Conservation (phyloP, 2,888 invertebrate genomes). For the Conchocele bisecta region DNA sequence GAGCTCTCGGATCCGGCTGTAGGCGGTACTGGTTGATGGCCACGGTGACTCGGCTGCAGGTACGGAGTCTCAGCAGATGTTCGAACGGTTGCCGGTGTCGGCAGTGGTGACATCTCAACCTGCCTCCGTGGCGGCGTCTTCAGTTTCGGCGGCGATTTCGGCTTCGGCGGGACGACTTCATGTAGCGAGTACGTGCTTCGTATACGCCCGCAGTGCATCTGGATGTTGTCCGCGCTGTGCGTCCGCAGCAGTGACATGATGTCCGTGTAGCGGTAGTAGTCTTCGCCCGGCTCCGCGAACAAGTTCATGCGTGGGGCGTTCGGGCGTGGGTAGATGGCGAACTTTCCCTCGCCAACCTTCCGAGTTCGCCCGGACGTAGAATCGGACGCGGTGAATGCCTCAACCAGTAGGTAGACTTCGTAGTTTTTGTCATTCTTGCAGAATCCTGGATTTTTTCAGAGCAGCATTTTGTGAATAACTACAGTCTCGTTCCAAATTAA, state of each 20-base stretch:
- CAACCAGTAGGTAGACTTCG: conserved; percentile 77
- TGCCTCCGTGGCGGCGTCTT: conserved; percentile 17
- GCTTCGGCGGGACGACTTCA: conserved; percentile 57
- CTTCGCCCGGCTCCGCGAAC: conserved; percentile 70
- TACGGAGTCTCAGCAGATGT: conserved; percentile 30
- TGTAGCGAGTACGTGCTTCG: conserved; percentile 70
- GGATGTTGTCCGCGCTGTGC: conserved; percentile 70
- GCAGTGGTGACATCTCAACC: background rate
- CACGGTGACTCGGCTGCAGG: conserved; percentile 10
- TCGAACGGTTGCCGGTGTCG: conserved; percentile 7
- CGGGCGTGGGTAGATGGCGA: conserved; percentile 79
- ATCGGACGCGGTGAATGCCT: conserved; percentile 72
- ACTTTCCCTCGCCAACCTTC: conserved; percentile 78
- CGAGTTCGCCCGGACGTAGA: conserved; percentile 62
- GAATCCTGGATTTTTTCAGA: conserved; percentile 75
- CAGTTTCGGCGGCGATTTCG: conserved; percentile 30
- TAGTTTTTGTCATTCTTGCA: conserved; percentile 79
- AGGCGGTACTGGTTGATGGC: conserved; percentile 33
- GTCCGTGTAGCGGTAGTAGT: conserved; percentile 75
- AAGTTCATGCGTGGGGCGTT: conserved; percentile 75
- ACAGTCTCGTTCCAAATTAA: too few species aligned
- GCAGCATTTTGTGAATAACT: too few species aligned
- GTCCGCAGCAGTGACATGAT: conserved; percentile 75
- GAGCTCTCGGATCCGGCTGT: conserved; percentile 60
- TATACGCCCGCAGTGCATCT: conserved; percentile 80